Evolutionary conservation across 1,140 invertebrate genomes (phyloP).

Genomic region (Riptortus pedestris): DNA sequence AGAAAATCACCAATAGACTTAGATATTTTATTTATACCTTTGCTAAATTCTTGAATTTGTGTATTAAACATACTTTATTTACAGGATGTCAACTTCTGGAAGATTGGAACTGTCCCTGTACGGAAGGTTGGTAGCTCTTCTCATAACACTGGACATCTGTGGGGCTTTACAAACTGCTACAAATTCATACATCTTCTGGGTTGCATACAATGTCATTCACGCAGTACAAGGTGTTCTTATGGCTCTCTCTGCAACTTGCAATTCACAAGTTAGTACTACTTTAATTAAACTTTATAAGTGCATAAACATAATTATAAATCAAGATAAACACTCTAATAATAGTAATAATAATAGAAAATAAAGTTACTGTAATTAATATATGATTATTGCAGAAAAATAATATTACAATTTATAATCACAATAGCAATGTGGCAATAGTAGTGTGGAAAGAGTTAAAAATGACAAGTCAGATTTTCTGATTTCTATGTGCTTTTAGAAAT

Average conservation of each 20-base stretch:
- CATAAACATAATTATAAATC: not conserved
- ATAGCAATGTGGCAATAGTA: no score
- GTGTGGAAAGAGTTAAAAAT: no score
- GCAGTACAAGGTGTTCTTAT: slow-evolving; percentile 48
- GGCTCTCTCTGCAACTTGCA: slow-evolving; percentile 52
- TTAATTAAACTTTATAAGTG: not conserved
- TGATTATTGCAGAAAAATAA: no score
- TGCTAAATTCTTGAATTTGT: no score
- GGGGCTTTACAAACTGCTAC: slow-evolving; percentile 4
- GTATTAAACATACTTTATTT: no score
- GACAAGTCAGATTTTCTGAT: no score
- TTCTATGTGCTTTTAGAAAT: no score
- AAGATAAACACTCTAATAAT: not conserved
- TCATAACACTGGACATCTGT: slow-evolving; percentile 31
- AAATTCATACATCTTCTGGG: slow-evolving; percentile 33
- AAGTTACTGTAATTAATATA: no score
- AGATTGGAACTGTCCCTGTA: slow-evolving; percentile 38
- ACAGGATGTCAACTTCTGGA: slow-evolving; percentile 1
- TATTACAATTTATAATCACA: no score
- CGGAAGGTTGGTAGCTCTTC: slow-evolving; percentile 39
- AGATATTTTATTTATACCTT: no score
- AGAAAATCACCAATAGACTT: no score
- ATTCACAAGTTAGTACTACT: slow-evolving; percentile 35
- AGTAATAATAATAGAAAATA: no score
- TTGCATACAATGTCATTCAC: slow-evolving; percentile 41